Evolutionary conservation across 92 coral and sea anemone genomes (phyloP).

Genomic region (Umimayanthus kanabou): DNA sequence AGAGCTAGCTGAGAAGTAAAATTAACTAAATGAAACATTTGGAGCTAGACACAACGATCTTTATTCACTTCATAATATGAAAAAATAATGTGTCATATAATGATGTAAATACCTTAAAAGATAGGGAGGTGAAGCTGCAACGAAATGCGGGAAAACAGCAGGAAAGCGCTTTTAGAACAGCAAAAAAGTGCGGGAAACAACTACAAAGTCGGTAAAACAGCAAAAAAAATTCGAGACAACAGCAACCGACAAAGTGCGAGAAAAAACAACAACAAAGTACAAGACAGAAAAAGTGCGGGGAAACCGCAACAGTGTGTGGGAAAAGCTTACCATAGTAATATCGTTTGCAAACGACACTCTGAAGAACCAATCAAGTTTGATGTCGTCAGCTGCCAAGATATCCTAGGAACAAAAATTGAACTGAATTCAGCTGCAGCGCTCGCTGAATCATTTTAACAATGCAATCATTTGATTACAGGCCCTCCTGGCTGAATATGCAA

Average conservation of each 20-base stretch:
- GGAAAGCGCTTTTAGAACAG: too few species aligned
- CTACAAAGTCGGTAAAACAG: too few species aligned
- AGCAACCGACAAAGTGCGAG: not conserved
- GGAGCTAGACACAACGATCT: too few species aligned
- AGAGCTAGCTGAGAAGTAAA: too few species aligned
- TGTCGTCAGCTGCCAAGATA: conserved; percentile 58
- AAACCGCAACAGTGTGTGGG: not conserved
- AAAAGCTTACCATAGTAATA: conserved; percentile 67
- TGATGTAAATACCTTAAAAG: too few species aligned
- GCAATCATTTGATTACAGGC: not conserved
- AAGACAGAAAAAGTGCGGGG: not conserved
- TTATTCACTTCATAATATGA: too few species aligned
- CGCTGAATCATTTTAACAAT: not conserved
- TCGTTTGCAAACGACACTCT: conserved; percentile 72
- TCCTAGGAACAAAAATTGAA: conserved; percentile 46
- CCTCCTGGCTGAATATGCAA: too few species aligned
- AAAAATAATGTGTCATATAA: too few species aligned
- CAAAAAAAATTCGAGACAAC: not conserved
- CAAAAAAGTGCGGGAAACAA: too few species aligned
- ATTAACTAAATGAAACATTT: too few species aligned
- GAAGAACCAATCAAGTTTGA: conserved; percentile 82
- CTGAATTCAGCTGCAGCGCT: not conserved
- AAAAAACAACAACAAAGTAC: not conserved
- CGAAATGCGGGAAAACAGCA: too few species aligned
- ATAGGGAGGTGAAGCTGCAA: too few species aligned